Conservation (phyloP, 2,797 vertebrate genomes). For the Decapterus maruadsi region DNA sequence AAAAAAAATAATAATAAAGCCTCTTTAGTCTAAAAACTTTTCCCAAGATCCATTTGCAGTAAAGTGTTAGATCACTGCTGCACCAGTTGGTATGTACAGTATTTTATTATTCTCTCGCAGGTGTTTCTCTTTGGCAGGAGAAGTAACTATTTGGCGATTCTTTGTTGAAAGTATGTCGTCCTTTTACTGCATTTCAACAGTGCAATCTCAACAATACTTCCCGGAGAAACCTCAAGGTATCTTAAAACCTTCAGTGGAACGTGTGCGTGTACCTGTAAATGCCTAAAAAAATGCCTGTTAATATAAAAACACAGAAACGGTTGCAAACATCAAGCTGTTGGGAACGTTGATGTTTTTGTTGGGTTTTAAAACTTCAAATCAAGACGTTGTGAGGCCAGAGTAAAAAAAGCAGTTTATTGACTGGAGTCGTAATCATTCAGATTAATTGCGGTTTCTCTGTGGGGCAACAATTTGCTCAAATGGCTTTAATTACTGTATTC, state of each 20-base stretch:
- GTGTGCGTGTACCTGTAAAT: neutral
- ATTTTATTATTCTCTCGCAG: neutral
- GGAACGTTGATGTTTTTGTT: neutral
- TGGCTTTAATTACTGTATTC: slow-evolving; percentile 22
- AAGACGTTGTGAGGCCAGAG: neutral
- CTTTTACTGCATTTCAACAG: neutral
- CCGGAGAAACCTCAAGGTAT: neutral
- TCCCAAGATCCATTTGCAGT: too few species aligned
- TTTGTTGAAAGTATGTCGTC: neutral
- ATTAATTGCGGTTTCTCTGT: slow-evolving; percentile 11
- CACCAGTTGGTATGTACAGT: too few species aligned
- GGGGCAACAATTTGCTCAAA: slow-evolving; percentile 30
- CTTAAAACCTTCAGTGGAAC: neutral
- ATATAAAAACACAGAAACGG: neutral
- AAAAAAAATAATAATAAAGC: too few species aligned
- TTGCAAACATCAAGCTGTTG: neutral
- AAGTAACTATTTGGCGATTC: neutral
- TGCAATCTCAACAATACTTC: neutral
- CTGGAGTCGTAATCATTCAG: slow-evolving; percentile 10
- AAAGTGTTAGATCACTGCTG: too few species aligned
- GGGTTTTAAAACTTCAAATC: neutral
- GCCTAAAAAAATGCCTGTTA: too few species aligned
- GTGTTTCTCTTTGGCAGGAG: neutral
- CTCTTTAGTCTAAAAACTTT: too few species aligned
- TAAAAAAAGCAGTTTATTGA: slow-evolving; percentile 18